Conservation (phyloP, 1,140 invertebrate genomes). For the Neelides sp. region DNA sequence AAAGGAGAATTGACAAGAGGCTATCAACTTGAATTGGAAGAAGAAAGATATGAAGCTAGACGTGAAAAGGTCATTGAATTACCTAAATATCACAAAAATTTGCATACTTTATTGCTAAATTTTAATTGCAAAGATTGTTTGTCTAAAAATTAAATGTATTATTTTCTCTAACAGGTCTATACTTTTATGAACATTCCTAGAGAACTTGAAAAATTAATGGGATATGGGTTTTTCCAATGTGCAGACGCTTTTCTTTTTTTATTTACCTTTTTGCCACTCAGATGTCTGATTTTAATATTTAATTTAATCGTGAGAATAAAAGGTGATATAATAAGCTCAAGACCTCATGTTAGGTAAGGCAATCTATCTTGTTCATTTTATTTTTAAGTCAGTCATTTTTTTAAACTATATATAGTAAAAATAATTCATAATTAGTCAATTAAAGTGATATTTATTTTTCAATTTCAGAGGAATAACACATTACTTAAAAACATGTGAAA, state of each 20-base stretch:
- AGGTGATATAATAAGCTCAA: neutral
- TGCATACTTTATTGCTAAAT: neutral
- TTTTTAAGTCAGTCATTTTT: too few relatives aligned
- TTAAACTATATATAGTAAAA: neutral
- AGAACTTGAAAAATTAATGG: constrained; percentile 86
- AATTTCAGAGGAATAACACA: constrained; percentile 4
- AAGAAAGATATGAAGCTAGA: constrained; percentile 81
- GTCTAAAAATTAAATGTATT: neutral
- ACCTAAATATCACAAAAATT: neutral
- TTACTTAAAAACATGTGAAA: constrained; percentile 74
- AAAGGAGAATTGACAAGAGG: constrained; percentile 76
- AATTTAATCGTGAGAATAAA: constrained; percentile 29
- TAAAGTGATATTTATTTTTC: neutral
- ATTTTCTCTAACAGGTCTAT: constrained; percentile 49
- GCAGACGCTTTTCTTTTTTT: constrained; percentile 96
- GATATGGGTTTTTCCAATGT: constrained; percentile 86
- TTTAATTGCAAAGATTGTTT: neutral
- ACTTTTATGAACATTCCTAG: constrained; percentile 92
- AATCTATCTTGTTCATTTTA: too few relatives aligned
- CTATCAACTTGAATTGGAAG: constrained; percentile 83
- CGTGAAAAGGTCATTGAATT: constrained; percentile 54
- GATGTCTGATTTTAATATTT: constrained; percentile 36
- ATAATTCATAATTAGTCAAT: neutral
- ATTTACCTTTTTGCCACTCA: constrained; percentile 90
- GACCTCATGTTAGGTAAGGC: constrained; percentile 11